phyloP scores from a whole-genome alignment of 2,888 invertebrate genomes.

The Iphiclides podalirius region DNA sequence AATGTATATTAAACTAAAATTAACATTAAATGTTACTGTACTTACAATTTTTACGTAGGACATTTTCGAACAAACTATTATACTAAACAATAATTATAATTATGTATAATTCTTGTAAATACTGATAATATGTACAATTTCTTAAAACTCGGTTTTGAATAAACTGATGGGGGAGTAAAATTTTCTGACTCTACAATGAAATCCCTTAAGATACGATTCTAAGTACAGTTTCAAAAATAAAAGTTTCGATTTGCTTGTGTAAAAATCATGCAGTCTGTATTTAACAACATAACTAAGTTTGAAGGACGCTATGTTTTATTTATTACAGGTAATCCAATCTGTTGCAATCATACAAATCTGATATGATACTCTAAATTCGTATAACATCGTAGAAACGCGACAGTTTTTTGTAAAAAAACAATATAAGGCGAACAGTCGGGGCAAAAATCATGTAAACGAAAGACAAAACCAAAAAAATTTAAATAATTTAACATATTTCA shows the following conservation, averaged over 20 bases:
- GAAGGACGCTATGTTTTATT: conserved; percentile 26
- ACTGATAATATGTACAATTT: too few species aligned
- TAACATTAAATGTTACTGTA: too few species aligned
- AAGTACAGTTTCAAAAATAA: conserved; percentile 39
- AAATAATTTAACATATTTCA: background rate
- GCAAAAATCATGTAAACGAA: conserved; percentile 24
- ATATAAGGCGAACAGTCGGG: conserved; percentile 28
- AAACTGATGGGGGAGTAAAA: too few species aligned
- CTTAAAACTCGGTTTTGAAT: too few species aligned
- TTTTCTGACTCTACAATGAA: too few species aligned
- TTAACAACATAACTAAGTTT: too few species aligned
- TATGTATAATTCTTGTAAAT: too few species aligned
- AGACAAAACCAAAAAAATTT: background rate
- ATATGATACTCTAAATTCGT: conserved; percentile 67
- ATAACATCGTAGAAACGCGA: conserved; percentile 18
- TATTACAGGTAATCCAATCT: conserved; percentile 25
- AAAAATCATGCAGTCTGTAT: conserved; percentile 49
- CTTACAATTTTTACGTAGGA: too few species aligned
- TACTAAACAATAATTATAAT: too few species aligned
- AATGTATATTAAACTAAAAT: too few species aligned
- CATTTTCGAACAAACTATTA: too few species aligned
- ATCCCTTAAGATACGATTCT: too few species aligned
- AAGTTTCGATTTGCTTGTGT: conserved; percentile 35
- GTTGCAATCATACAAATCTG: conserved; percentile 61
- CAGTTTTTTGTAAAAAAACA: conserved; percentile 18